phyloP scores from a whole-genome alignment of 2,888 invertebrate species.

The Operophtera brumata region DNA sequence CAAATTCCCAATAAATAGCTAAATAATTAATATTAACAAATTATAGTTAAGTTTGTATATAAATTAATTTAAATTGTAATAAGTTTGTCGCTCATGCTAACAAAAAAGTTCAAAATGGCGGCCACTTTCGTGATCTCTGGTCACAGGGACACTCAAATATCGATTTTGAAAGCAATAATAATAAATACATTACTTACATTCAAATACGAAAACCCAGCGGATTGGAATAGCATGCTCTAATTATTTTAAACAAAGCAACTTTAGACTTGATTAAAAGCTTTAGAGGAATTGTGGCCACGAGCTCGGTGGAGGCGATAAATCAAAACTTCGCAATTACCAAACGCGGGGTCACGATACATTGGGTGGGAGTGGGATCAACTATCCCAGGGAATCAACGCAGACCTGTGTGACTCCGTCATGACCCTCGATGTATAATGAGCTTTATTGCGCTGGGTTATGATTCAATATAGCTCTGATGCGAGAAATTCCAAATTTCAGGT shows the following conservation, averaged over 20 bases:
- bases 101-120: too few species aligned
- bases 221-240: slow-evolving; percentile 3
- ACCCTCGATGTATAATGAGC: neutral
- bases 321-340: slow-evolving; percentile 71
- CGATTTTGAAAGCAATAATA: too few species aligned
- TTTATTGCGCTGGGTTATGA: neutral
- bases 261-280: slow-evolving; percentile 52
- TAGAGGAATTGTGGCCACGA: slow-evolving; percentile 52
- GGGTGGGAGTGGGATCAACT: slow-evolving; percentile 53
- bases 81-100: too few species aligned
- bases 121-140: too few species aligned
- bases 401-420: neutral
- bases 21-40: too few species aligned
- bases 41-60: too few species aligned
- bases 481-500: too few species aligned
- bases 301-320: slow-evolving; percentile 55
- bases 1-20: too few species aligned
- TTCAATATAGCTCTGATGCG: neutral
- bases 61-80: too few species aligned
- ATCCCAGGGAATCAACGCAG: slow-evolving; percentile 34
- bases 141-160: too few species aligned
- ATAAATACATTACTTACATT: too few species aligned
- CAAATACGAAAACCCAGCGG: neutral
- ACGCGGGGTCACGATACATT: slow-evolving; percentile 60
- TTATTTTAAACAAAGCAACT: slow-evolving; percentile 23